Evolutionary conservation across 2,113 vertebrate genomes (phyloP), one percentile per base, ranked within the genome.

Genomic region (Ascaphus truei): DNA sequence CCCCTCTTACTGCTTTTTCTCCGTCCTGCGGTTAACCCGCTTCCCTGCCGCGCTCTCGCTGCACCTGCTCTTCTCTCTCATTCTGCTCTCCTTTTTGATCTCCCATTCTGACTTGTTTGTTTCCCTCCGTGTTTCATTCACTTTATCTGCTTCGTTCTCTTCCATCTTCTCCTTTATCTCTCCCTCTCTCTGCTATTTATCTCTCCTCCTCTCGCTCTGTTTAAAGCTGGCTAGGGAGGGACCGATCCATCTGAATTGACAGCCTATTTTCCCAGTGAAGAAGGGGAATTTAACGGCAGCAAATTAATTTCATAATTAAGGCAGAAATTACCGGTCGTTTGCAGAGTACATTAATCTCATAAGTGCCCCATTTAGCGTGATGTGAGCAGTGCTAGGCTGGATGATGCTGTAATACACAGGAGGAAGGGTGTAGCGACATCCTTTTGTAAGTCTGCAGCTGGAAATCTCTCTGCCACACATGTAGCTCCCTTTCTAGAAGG

Each of bases 261-360:
- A 41, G 45, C 56, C 45, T 69, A 22, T 51, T 60, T 69, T 50
- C 22, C n/a, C 25, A 51, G 56, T 69, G 66, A 68, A 73, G 57
- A 26, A 53, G 71, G 71, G 61, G 68, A 73, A 41, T 55, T 68
- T 23, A 39, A 53, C 43, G 62, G 64, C 65, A 56, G 65, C 63
- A 65, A 72, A 75, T 61, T 69, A 41, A 61, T 67, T 69, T 68
- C 34, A 59, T 62, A 73, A 75, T 75, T 67, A 61, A 57, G 62
- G 62, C 56, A 60, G 63, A 73, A 78, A 75, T 75, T 73, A 62
- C 67, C 33, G 11, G 31, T 72, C 53, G 37, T 72, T 68, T 75
- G 50, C 63, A 52, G 61, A 61, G 67, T 34, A 67, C 39, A 57
- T 77, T 73, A 75, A 77, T 77, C 73, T 71, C 62, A 20, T 31